phyloP scores from a whole-genome alignment of 2,888 invertebrate species.

The Adelognathus sp. region DNA sequence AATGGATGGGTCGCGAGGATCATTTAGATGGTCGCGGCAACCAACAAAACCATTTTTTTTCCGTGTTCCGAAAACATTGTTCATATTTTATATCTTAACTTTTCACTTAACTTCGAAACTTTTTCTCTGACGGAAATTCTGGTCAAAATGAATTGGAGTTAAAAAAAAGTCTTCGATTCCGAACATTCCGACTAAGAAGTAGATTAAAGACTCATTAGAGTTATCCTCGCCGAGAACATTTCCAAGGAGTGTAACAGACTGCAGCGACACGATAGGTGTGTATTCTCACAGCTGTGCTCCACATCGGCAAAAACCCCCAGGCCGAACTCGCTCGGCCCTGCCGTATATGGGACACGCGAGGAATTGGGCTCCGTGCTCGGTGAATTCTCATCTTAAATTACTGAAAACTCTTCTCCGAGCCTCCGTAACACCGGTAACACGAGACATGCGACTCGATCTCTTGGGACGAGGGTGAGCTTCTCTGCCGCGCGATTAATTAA shows the following conservation, averaged over 20 bases:
- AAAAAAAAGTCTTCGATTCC: background rate
- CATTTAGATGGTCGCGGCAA: background rate
- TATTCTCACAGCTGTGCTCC: slow-evolving; percentile 17
- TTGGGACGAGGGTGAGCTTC: slow-evolving; percentile 4
- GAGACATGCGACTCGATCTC: slow-evolving; percentile 2
- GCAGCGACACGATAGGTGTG: background rate
- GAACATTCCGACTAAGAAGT: no score
- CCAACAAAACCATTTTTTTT: background rate
- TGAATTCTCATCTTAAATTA: background rate
- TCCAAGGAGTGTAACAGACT: background rate
- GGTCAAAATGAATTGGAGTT: no score
- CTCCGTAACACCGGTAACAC: background rate
- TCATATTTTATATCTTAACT: no score
- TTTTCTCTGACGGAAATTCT: no score
- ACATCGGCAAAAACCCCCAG: slow-evolving; percentile 20
- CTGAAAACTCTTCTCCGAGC: background rate
- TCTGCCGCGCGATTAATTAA: background rate
- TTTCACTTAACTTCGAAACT: no score
- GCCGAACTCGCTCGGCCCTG: slow-evolving; percentile 8
- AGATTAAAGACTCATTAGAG: no score
- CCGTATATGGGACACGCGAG: slow-evolving; percentile 37
- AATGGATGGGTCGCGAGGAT: background rate
- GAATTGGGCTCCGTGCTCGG: slow-evolving; percentile 17
- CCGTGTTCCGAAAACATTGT: background rate
- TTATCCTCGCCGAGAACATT: background rate